These are phyloP conservation scores for Prosapia bicincta DNA, from an alignment of 2,888 invertebrate genomes.

Conservation along the genomic window DNA sequence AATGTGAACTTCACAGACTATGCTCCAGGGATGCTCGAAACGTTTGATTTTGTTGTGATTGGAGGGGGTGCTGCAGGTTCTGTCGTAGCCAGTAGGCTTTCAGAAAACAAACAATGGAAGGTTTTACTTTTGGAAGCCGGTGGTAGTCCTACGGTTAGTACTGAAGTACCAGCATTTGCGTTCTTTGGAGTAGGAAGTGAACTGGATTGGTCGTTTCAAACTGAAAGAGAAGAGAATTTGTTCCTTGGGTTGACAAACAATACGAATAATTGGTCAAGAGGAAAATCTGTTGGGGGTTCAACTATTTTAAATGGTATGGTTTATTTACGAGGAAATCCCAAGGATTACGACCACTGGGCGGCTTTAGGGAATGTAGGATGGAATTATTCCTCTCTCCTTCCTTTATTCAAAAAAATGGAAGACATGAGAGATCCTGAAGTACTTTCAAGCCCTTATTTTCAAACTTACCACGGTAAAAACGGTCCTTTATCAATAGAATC, in stretches of 20 bases:
- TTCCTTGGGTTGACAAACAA: constrained; percentile 44
- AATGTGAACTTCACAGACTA: neutral
- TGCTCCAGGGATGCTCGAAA: constrained; percentile 22
- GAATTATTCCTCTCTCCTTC: constrained; percentile 50
- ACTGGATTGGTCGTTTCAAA: constrained; percentile 47
- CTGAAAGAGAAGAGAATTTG: constrained; percentile 47
- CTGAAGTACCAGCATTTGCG: constrained; percentile 48
- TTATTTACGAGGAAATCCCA: constrained; percentile 59
- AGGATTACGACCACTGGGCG: constrained; percentile 64
- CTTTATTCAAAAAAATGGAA: constrained; percentile 45
- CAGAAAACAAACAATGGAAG: constrained; percentile 48
- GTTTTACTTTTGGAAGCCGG: constrained; percentile 55
- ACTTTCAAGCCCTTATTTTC: constrained; percentile 23
- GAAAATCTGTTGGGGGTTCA: constrained; percentile 63
- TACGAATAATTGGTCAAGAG: constrained; percentile 54
- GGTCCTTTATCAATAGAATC: constrained; percentile 49
- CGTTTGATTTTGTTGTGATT: constrained; percentile 42
- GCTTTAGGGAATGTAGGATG: constrained; percentile 59
- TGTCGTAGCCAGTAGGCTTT: constrained; percentile 51
- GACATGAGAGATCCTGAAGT: constrained; percentile 39
- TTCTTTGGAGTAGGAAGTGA: constrained; percentile 42
- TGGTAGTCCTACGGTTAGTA: constrained; percentile 48
- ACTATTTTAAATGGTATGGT: constrained; percentile 63
- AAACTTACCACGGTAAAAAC: constrained; percentile 41
- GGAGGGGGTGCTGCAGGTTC: constrained; percentile 52